Conservation (phyloP, 2,888 invertebrate species). For the Troilus luridus region DNA sequence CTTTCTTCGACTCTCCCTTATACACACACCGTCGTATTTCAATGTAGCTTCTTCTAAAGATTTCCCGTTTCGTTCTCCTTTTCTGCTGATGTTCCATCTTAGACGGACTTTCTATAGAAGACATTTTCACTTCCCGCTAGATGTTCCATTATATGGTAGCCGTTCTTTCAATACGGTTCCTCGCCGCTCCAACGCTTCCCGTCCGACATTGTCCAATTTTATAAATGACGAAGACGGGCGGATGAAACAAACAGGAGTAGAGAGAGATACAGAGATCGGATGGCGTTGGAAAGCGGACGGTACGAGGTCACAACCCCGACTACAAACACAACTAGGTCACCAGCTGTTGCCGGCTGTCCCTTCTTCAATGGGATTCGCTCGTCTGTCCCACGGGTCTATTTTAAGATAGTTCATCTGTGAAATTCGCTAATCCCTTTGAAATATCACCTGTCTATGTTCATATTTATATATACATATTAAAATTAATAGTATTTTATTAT, state of each 20-base stretch:
- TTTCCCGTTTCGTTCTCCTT: neutral
- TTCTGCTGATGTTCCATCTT: neutral
- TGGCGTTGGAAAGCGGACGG: slow-evolving; percentile 6
- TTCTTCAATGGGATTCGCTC: neutral
- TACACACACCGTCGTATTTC: neutral
- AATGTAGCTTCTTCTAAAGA: neutral
- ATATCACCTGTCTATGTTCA: neutral
- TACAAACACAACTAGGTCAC: slow-evolving; percentile 23
- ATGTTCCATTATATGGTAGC: neutral
- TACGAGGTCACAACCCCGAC: neutral
- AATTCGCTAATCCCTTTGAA: neutral
- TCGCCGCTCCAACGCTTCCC: neutral
- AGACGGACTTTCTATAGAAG: slow-evolving; percentile 7
- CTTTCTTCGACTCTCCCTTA: neutral
- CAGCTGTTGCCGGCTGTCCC: neutral
- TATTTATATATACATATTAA: too few species aligned
- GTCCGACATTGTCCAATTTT: neutral
- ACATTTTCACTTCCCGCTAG: neutral
- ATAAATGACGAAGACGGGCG: neutral
- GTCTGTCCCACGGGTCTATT: slow-evolving; percentile 4
- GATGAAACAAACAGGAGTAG: slow-evolving; percentile 28
- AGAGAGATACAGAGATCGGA: neutral
- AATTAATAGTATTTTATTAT: too few species aligned
- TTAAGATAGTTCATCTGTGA: neutral
- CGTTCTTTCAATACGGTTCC: neutral